A percentile compares a stretch with the other conserved stretches of the same genome.
These are phyloP conservation scores for Boloria euphrosyne DNA, from an alignment of 2,888 invertebrate species.

Conservation along the genomic window DNA sequence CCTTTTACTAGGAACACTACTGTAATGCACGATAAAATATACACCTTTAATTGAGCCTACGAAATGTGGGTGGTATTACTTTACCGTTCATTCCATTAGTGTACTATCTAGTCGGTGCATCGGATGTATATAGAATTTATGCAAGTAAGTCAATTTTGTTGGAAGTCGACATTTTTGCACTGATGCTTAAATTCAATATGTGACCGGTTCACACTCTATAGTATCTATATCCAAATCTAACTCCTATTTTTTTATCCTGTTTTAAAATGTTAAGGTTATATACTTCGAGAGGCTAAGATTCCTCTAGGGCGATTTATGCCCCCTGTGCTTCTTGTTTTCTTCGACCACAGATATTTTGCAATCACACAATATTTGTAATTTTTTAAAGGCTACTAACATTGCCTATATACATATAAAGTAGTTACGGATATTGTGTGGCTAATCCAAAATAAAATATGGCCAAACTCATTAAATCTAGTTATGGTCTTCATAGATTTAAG, in stretches of 20 bases:
- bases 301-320: slow-evolving; percentile 66
- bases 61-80: slow-evolving; percentile 31
- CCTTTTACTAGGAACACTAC: slow-evolving; percentile 57
- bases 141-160: slow-evolving; percentile 20
- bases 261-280: slow-evolving; percentile 78
- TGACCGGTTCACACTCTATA: slow-evolving; percentile 52
- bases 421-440: slow-evolving; percentile 56
- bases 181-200: slow-evolving; percentile 28
- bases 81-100: slow-evolving; percentile 59
- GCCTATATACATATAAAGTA: slow-evolving; percentile 42
- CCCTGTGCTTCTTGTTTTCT: slow-evolving; percentile 81
- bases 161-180: slow-evolving; percentile 21
- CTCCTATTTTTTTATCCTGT: slow-evolving; percentile 82
- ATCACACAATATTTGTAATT: slow-evolving; percentile 56
- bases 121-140: slow-evolving; percentile 46
- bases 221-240: slow-evolving; percentile 75
- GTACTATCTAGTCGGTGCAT: slow-evolving; percentile 52
- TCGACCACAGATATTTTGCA: slow-evolving; percentile 59
- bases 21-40: slow-evolving; percentile 56
- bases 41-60: slow-evolving; percentile 43
- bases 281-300: slow-evolving; percentile 61
- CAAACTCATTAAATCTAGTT: slow-evolving; percentile 55
- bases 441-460: slow-evolving; percentile 48
- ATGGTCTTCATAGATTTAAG: slow-evolving; percentile 36
- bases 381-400: slow-evolving; percentile 46